Evolutionary conservation across 1,140 invertebrate genomes (phyloP).

Genomic region (Caenorhabditis briggsae): DNA sequence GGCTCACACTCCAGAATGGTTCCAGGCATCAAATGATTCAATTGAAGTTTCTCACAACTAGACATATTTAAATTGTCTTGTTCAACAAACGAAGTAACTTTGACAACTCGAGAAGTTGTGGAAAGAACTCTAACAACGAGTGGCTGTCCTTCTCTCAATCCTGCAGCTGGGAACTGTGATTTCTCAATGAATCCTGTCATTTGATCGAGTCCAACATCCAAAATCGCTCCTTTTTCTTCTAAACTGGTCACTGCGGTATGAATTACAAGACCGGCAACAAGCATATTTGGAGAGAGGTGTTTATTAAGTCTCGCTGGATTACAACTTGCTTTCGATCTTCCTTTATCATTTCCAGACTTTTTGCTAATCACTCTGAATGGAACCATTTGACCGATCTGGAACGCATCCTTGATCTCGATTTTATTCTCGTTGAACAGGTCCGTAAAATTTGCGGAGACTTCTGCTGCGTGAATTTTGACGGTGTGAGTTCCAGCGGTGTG

Average conservation of each 20-base stretch:
- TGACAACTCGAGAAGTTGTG: conserved; percentile 66
- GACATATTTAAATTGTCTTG: conserved; percentile 59
- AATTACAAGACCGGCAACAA: conserved; percentile 69
- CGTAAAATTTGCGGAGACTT: conserved; percentile 63
- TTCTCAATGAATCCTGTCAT: conserved; percentile 69
- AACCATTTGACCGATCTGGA: conserved; percentile 71
- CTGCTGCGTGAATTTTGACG: conserved; percentile 24
- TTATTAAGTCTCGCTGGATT: conserved; percentile 71
- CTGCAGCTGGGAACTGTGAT: conserved; percentile 66
- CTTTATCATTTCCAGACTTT: conserved; percentile 12
- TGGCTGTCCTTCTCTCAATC: conserved; percentile 69
- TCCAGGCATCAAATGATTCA: conserved; percentile 70
- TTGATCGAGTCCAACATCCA: conserved; percentile 70
- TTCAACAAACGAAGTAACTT: conserved; percentile 69
- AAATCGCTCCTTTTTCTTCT: conserved; percentile 75
- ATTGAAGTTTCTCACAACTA: conserved; percentile 49
- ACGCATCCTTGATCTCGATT: conserved; percentile 71
- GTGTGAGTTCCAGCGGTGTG: conserved; percentile 37
- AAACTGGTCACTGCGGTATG: conserved; percentile 69
- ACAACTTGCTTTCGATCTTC: conserved; percentile 62
- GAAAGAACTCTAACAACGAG: conserved; percentile 71
- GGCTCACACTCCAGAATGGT: conserved; percentile 72
- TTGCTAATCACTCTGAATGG: conserved; percentile 68
- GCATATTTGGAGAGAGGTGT: conserved; percentile 68
- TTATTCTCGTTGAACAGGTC: conserved; percentile 58